Percentiles rank a stretch among this genome's conserved stretches.
phyloP scores from a whole-genome alignment of 2,113 vertebrate genomes.

The Aviceda subcristata region DNA sequence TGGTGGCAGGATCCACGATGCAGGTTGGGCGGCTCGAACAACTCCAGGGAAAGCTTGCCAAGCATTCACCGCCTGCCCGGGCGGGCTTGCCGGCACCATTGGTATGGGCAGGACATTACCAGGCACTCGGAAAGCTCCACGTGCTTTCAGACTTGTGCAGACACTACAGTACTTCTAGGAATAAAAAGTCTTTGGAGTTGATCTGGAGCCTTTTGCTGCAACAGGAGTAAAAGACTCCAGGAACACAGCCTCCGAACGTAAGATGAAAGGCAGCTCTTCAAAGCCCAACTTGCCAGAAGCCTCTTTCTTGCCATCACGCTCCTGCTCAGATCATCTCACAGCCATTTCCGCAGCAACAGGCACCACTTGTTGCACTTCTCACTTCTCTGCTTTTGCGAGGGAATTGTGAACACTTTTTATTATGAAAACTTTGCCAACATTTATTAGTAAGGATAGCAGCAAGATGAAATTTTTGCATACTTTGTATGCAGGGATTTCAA shows the following conservation, averaged over 20 bases:
- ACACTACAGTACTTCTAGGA: background rate
- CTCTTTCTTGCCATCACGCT: background rate
- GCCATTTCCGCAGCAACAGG: background rate
- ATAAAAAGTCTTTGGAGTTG: background rate
- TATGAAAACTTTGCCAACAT: rapidly evolving
- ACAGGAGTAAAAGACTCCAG: background rate
- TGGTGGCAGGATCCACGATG: conserved; percentile 11
- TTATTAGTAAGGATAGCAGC: background rate
- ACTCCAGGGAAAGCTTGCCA: background rate
- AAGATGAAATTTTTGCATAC: background rate
- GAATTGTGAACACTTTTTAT: rapidly evolving
- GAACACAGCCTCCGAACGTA: background rate
- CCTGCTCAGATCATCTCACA: background rate
- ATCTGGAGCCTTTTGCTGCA: background rate
- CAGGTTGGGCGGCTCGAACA: background rate
- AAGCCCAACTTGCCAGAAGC: background rate
- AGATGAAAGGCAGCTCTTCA: background rate
- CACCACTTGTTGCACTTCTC: background rate
- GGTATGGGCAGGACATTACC: background rate
- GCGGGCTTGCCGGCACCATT: background rate
- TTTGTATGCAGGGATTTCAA: background rate
- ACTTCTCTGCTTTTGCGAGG: rapidly evolving
- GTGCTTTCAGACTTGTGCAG: background rate
- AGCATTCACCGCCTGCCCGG: background rate
- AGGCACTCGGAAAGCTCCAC: background rate